Percentiles rank a stretch among this genome's conserved stretches.
phyloP scores from a whole-genome alignment of 92 coral and sea anemone species.

The Epizoanthus fatuus region DNA sequence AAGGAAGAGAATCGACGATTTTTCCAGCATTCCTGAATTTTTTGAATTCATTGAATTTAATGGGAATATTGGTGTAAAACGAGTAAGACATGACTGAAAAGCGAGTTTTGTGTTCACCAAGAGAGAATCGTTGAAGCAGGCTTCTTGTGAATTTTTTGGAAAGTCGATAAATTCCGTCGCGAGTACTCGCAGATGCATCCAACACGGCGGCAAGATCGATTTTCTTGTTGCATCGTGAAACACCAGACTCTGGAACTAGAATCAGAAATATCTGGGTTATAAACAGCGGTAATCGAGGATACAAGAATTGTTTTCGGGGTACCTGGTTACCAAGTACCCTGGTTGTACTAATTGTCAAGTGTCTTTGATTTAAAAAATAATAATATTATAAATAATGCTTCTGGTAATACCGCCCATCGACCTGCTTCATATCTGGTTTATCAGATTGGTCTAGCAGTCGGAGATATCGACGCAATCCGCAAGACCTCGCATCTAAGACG shows the following conservation, averaged over 20 bases:
- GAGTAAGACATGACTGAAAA: conserved; percentile 32
- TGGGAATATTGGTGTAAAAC: conserved; percentile 2
- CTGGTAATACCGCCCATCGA: too few relatives aligned
- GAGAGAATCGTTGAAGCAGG: not conserved
- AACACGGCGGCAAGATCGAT: conserved; percentile 12
- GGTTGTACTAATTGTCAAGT: too few relatives aligned
- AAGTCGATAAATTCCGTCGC: not conserved
- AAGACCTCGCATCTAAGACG: conserved; percentile 62
- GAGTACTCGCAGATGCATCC: conserved; percentile 26
- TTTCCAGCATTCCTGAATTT: not conserved
- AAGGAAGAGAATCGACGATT: not conserved
- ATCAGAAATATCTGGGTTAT: not conserved
- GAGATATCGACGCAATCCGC: conserved; percentile 71
- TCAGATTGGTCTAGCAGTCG: conserved; percentile 74
- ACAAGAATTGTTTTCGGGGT: too few relatives aligned
- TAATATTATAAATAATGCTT: too few relatives aligned
- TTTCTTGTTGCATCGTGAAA: conserved; percentile 24
- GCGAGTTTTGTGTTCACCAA: conserved; percentile 30
- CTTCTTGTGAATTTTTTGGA: not conserved
- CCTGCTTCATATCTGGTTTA: too few relatives aligned
- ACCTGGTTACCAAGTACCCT: too few relatives aligned
- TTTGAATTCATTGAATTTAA: conserved; percentile 27
- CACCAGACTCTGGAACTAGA: conserved; percentile 3
- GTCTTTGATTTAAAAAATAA: too few relatives aligned
- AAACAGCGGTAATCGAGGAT: too few relatives aligned